Base-by-base conservation (phyloP, 2,888 invertebrate species). In the Dendrolimus houi region DNA sequence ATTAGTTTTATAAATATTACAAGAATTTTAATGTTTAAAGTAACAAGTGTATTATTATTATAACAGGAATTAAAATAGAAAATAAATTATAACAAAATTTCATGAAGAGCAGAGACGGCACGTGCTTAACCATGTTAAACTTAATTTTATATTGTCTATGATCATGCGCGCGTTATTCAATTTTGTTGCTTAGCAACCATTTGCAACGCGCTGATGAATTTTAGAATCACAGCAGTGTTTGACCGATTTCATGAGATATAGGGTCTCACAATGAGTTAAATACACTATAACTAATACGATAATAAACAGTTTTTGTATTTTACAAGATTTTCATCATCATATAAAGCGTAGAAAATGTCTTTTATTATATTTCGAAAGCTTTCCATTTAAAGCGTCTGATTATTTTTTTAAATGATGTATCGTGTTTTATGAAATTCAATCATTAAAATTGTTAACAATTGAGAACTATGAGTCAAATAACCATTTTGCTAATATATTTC, bases 161-260 rank as follows among this genome's bases (percentile, higher is more conserved):
- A 63, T 14, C 41, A 61, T 67, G 68, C 81, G 85, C 88, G 88
- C 83, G 85, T 74, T 78, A 82, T 87, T 88, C 73, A 82, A 89
- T 77, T 78, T 69, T 62, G 88, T 90, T 84, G 85, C 89, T 69
- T 75, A 73, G 89, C 88, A 87, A 90, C 89, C 65, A 47, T 47
- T 47, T 9, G 47, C 12, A 47, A 47, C 47, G 66, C 63, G 61
- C 58, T 63, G 59, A 61, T 64, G 65, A 70, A 64, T 65, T 67
- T 66, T 62, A 69, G 70, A 71, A 65, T 74, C 74, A 78, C 76
- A 78, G 78, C 80, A 79, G 74, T 77, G 72, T 74, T 77, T 73
- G 63, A 58, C 60, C 54, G 47, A 47, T 47, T 47, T 47, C 12
- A 12, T 47, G 12, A 9, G 65, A 64, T 65, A 47, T 47, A 47